Evolutionary conservation across 2,113 vertebrate species (phyloP), one percentile per base, ranked within the genome.

Genomic region (Astur gentilis): DNA sequence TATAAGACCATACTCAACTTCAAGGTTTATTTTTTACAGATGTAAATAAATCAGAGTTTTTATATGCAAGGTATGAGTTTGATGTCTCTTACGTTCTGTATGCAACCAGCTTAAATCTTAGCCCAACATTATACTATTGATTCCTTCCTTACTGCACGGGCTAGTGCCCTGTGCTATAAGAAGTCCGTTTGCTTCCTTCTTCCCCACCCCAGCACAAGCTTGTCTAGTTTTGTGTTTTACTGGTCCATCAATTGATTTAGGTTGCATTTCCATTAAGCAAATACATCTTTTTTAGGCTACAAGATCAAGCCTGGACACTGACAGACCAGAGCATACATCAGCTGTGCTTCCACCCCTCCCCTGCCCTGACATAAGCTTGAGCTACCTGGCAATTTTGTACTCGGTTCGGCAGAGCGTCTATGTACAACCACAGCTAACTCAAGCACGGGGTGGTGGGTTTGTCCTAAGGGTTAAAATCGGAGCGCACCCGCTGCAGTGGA

Each of bases 1-100:
- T 97, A 27, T 84, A 92, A 90, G 34, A 62, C 5, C 22, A 34
- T 44, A 40, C 22, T 90, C 14, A 10, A 79, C 50, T 76, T 52
- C 25, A 79, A 89, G 20, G 31, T 52, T 60, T 90, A 20, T 95
- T 97, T 97, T 93, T 92, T 83, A 92, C 22, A n/a, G 57, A 44
- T 62, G 36, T 86, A 94, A 96, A 96, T 96, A 96, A 96, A 96
- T n/a, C 54, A 47, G 67, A 92, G 21, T 11, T 93, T 96, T 95
- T 89, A 64, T 83, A 87, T 34, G 20, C 66, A 81, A 60, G 7
- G 13, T 86, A 50, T 79, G 79, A 76, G 57, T 89, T 78, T 64
- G 44, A 50, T 65, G 47, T 79, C 32, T 65, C 73, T 64, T 62
- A 42, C 16, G 17, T 86, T 92, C 57, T 79, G 25, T 60, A 76